Base-by-base conservation (phyloP, 2,888 invertebrate species). In the Girardia tigrina region DNA sequence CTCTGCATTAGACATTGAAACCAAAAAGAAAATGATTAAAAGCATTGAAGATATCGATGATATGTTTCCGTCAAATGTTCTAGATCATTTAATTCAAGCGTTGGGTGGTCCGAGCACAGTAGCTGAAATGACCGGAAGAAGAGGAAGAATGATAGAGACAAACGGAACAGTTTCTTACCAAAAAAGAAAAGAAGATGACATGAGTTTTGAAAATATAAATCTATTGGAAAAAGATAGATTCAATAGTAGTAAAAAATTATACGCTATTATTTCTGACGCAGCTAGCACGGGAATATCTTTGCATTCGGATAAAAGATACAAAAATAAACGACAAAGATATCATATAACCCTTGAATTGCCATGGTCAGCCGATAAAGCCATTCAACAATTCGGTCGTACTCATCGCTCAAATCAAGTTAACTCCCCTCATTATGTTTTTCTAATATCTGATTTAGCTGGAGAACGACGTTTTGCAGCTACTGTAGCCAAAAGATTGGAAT, bases 181-280 rank as follows among this genome's bases (percentile, higher is more conserved):
- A 86, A 91, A 91, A 74, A 88, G 97, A 28, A 92, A 92, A 0
- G 97, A 97, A 82, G 88, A 89, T 0, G 97, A 98, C 85, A 93
- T 94, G 69, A 93, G 97, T 0, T 86, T 98, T 29, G 98, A 99
- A 87, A 92, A 94, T 0, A 88, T 99, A 77, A 99, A 99, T 86
- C 88, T 98, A 76, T 70, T 92, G 79, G 88, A 88, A 82, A 88
- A 88, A 81, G 87, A 88, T 80, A 83, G 90, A 79, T 99, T 99
- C 85, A 99, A 99, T 98, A 91, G 94, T 84, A 95, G 94, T 0
- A 91, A 92, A 84, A 97, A 97, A 83, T 80, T 92, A 81, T 92
- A 98, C 28, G 98, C 98, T 29, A 95, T 98, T 80, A 99, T 99
- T 79, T 97, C 97, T 0, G 98, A 99, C 85, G 98, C 98, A 0